phyloP scores from a whole-genome alignment of 2,888 invertebrate species.

The Cryptocheilus praepositus region DNA sequence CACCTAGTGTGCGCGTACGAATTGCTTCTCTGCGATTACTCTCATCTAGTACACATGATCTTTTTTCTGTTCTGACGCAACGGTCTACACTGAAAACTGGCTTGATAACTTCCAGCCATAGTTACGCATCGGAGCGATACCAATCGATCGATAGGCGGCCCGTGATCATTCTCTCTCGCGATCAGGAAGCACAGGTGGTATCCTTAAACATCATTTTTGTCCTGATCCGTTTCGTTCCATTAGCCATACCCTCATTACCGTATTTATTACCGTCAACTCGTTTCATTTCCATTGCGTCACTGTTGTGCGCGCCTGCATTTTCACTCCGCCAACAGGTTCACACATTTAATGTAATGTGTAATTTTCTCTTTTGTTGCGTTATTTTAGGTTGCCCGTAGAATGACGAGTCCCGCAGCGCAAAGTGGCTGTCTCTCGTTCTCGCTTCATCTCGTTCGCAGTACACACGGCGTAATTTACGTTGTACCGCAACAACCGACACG shows the following conservation, averaged over 20 bases:
- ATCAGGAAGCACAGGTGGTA: constrained; percentile 40
- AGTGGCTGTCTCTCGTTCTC: background rate
- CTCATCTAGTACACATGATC: constrained; percentile 30
- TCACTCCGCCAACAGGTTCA: too few species aligned
- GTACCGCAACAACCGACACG: constrained; percentile 25
- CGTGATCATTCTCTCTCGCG: constrained; percentile 42
- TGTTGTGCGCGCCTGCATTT: too few species aligned
- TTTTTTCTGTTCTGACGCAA: constrained; percentile 43
- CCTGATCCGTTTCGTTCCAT: background rate
- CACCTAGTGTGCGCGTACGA: constrained; percentile 26
- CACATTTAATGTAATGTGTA: too few species aligned
- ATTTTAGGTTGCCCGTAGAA: too few species aligned
- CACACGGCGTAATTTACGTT: constrained; percentile 26
- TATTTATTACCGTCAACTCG: too few species aligned
- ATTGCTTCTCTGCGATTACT: constrained; percentile 52
- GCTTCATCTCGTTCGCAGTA: constrained; percentile 7
- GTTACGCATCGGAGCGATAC: constrained; percentile 55
- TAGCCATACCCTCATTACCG: background rate
- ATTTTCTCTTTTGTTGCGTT: too few species aligned
- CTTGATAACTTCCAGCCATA: constrained; percentile 51
- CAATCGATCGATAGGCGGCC: constrained; percentile 55
- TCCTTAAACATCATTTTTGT: background rate
- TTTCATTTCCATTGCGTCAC: too few species aligned
- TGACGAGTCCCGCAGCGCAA: background rate
- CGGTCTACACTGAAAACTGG: constrained; percentile 40